phyloP scores from a whole-genome alignment of 2,797 vertebrate species.

The Sebastes vulpes region DNA sequence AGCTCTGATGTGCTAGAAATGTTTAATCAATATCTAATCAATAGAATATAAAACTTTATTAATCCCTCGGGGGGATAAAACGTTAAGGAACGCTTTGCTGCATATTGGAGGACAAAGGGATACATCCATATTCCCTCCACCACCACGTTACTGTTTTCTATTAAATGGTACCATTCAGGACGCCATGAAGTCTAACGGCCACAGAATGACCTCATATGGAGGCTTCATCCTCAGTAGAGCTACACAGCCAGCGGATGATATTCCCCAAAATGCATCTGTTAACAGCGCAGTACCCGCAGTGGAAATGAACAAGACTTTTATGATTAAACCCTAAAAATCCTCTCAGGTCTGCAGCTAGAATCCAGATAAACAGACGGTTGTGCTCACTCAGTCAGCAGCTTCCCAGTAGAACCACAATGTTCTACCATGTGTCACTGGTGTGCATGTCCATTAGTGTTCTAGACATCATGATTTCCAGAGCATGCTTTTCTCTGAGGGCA shows the following conservation, averaged over 20 bases:
- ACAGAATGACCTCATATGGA: background rate
- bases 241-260: background rate
- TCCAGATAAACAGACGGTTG: background rate
- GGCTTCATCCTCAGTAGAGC: background rate
- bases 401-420: background rate
- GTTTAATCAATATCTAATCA: background rate
- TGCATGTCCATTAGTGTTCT: background rate
- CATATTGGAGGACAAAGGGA: background rate
- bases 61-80: background rate
- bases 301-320: background rate
- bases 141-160: background rate
- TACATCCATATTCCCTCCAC: background rate
- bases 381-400: background rate
- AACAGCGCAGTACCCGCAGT: background rate
- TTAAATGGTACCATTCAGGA: background rate
- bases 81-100: background rate
- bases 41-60: background rate
- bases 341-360: background rate
- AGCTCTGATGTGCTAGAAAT: too few species aligned
- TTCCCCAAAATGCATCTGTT: background rate
- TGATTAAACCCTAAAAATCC: conserved; percentile 13
- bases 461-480: background rate
- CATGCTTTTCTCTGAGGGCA: background rate
- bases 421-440: background rate
- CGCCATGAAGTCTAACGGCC: background rate